These are phyloP conservation scores for Drosophila hydei DNA, from an alignment of 1,140 invertebrate genomes.

Conservation along the genomic window DNA sequence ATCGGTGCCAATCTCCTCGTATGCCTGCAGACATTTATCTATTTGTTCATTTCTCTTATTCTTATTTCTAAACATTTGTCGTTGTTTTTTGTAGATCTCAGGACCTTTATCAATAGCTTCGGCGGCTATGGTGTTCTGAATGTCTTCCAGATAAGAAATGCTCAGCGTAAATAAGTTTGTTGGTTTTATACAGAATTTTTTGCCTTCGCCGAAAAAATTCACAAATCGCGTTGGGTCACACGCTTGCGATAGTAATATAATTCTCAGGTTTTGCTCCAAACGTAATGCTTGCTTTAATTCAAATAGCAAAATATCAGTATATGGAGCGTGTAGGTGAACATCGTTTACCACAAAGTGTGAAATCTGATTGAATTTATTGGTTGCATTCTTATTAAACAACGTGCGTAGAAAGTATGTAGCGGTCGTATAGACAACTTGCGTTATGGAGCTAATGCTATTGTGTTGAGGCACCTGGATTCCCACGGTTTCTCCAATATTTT, in stretches of 20 bases:
- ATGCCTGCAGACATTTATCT: conserved; percentile 63
- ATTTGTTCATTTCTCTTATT: conserved; percentile 47
- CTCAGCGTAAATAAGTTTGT: not conserved
- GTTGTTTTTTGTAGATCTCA: conserved; percentile 85
- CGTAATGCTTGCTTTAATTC: conserved; percentile 90
- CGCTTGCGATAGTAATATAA: conserved; percentile 92
- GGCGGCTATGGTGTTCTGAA: conserved; percentile 36
- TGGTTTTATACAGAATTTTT: conserved; percentile 15
- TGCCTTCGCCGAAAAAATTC: conserved; percentile 62
- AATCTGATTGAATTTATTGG: conserved; percentile 85
- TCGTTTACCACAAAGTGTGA: conserved; percentile 97
- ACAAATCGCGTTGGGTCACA: conserved; percentile 28
- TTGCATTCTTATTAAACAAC: conserved; percentile 46
- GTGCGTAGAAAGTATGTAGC: conserved; percentile 61
- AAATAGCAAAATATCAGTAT: conserved; percentile 95
- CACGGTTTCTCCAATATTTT: conserved; percentile 93
- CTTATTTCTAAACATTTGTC: conserved; percentile 83
- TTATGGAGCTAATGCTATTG: conserved; percentile 49
- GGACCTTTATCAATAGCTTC: conserved; percentile 35
- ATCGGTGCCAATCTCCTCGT: conserved; percentile 63
- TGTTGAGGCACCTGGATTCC: conserved; percentile 97
- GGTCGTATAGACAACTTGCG: conserved; percentile 67
- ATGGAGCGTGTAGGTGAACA: conserved; percentile 95
- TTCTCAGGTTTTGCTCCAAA: conserved; percentile 89
- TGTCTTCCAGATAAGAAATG: conserved; percentile 56